A percentile compares a stretch with the other conserved stretches of the same genome.
These are phyloP conservation scores for Dynastes hyllus DNA, from an alignment of 2,888 invertebrate genomes.

Conservation along the genomic window DNA sequence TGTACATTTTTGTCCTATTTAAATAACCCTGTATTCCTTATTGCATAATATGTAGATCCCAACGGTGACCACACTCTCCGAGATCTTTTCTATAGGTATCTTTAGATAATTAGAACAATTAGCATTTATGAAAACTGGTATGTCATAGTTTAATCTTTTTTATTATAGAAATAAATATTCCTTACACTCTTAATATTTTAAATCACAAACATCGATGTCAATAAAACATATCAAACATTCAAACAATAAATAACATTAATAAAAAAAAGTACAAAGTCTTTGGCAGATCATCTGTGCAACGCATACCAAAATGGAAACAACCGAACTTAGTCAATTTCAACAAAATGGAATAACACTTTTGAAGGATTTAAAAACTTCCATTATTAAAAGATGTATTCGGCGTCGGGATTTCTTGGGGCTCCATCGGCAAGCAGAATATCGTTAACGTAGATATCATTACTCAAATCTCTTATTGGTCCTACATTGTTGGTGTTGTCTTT, in stretches of 20 bases:
- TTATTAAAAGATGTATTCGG: constrained; percentile 58
- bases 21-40: no score
- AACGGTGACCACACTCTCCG: no score
- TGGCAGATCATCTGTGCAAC: constrained; percentile 37
- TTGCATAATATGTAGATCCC: no score
- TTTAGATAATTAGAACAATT: no score
- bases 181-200: constrained; percentile 25
- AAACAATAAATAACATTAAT: constrained; percentile 47
- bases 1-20: no score
- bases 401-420: constrained; percentile 65
- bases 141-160: not conserved
- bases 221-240: constrained; percentile 23
- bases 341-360: not conserved
- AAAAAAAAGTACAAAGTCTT: constrained; percentile 42
- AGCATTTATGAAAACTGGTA: no score
- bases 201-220: constrained; percentile 34
- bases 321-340: constrained; percentile 26
- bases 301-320: constrained; percentile 2
- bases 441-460: constrained; percentile 58
- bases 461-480: constrained; percentile 54
- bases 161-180: constrained; percentile 43
- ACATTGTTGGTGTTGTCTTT: constrained; percentile 4
- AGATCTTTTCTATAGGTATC: no score
- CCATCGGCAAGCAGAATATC: constrained; percentile 58
- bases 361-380: not conserved